A percentile compares a stretch with the other conserved stretches of the same genome.
Evolutionary conservation across 2,888 invertebrate genomes (phyloP).

Genomic region (Harpalus rubripes): DNA sequence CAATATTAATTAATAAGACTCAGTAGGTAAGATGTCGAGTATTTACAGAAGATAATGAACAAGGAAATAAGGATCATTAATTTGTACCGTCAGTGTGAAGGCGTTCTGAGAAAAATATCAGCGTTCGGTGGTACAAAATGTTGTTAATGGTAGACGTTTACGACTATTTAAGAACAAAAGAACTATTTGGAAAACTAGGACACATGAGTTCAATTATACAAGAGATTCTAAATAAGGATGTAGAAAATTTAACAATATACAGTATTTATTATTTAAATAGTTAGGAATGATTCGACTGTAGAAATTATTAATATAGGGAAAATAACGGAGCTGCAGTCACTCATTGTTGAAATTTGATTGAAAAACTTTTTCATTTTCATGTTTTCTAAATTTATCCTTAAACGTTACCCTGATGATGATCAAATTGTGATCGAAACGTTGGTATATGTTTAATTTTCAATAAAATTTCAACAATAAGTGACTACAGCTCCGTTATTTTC

Average conservation of each 20-base stretch:
- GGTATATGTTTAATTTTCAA: no score
- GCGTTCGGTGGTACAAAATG: slow-evolving; percentile 26
- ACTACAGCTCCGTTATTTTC: no score
- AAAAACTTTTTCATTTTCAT: no score
- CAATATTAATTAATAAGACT: slow-evolving; percentile 55
- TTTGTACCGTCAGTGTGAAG: slow-evolving; percentile 46
- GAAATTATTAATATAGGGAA: no score
- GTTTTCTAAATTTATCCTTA: no score
- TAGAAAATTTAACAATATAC: background rate
- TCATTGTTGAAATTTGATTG: no score
- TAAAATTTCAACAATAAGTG: no score
- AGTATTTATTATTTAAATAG: slow-evolving; percentile 3
- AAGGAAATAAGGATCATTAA: slow-evolving; percentile 43
- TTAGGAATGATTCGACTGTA: no score
- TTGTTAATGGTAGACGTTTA: slow-evolving; percentile 3
- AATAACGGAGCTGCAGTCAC: no score
- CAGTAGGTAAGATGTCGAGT: slow-evolving; percentile 39
- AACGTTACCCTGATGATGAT: no score
- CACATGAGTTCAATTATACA: slow-evolving; percentile 26
- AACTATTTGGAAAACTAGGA: slow-evolving; percentile 24
- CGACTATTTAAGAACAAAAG: background rate
- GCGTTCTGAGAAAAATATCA: slow-evolving; percentile 31
- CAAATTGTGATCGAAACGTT: no score
- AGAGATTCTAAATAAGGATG: slow-evolving; percentile 15
- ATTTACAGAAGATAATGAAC: slow-evolving; percentile 47